Percentiles rank a stretch among this genome's conserved stretches.
Conservation (phyloP, 1,140 invertebrate species). For the Rhynchophorus ferrugineus region DNA sequence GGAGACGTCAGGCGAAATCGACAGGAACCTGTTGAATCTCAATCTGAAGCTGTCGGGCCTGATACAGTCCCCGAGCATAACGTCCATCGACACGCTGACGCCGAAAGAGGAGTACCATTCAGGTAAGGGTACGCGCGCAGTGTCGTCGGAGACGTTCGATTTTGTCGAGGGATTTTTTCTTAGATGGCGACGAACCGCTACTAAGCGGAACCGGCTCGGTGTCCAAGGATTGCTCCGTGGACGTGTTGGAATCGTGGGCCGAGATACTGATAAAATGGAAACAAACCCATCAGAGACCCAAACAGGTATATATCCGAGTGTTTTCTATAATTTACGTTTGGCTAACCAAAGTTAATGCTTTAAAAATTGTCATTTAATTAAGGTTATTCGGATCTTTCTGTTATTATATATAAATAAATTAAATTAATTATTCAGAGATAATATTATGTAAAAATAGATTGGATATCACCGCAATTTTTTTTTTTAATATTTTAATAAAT, state of each 20-base stretch:
- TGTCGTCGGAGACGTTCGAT: background rate
- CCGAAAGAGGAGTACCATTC: conserved; percentile 72
- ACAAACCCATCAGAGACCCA: conserved; percentile 67
- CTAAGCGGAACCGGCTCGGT: conserved; percentile 94
- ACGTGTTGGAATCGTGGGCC: conserved; percentile 86
- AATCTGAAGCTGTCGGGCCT: conserved; percentile 63
- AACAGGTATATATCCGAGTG: conserved; percentile 38
- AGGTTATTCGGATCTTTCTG: no score
- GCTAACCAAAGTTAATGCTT: background rate
- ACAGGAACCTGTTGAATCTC: conserved; percentile 66
- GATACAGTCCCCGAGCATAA: conserved; percentile 64
- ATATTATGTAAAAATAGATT: no score
- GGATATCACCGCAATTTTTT: no score
- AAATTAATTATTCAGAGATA: no score
- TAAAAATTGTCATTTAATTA: no score
- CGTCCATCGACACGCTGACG: conserved; percentile 65
- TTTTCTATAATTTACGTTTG: background rate
- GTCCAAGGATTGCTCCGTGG: conserved; percentile 90
- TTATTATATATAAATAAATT: no score
- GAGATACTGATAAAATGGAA: conserved; percentile 81
- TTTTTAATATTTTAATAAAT: no score
- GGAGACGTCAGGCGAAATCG: conserved; percentile 77
- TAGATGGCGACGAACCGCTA: conserved; percentile 90
- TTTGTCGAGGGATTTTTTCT: conserved; percentile 5
- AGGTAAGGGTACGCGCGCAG: conserved; percentile 44